Percentiles rank a stretch among this genome's conserved stretches.
Evolutionary conservation across 2,797 vertebrate species (phyloP).

Genomic region (Sorex maritimensis): DNA sequence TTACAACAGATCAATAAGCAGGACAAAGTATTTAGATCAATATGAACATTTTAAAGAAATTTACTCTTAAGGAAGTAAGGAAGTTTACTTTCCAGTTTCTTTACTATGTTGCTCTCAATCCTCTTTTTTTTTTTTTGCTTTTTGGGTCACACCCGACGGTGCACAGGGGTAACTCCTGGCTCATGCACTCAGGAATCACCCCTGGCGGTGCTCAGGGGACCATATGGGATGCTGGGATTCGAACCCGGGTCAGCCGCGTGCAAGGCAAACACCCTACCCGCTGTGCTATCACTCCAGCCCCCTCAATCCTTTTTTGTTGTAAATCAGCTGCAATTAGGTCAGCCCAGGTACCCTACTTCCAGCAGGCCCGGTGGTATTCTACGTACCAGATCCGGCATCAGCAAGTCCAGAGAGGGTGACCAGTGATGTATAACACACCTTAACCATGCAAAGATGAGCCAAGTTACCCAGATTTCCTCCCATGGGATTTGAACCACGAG

Average conservation of each 20-base stretch:
- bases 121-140: not conserved
- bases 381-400: not conserved
- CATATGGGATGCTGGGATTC: too few species aligned
- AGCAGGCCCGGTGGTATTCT: not conserved
- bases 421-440: not conserved
- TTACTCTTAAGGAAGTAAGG: not conserved
- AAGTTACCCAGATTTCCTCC: not conserved
- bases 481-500: not conserved
- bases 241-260: too few species aligned
- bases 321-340: not conserved
- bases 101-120: not conserved
- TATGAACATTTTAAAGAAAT: constrained; percentile 10
- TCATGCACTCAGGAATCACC: too few species aligned
- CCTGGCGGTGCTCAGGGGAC: too few species aligned
- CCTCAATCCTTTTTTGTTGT: not conserved
- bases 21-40: not conserved
- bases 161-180: too few species aligned
- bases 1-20: not conserved
- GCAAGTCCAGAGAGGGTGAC: not conserved
- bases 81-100: not conserved
- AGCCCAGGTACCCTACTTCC: not conserved
- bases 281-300: too few species aligned
- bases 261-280: too few species aligned
- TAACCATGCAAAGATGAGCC: not conserved
- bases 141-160: too few species aligned